These are phyloP conservation scores for Seriola dumerili DNA, from an alignment of 2,113 vertebrate species.

Conservation along the genomic window DNA sequence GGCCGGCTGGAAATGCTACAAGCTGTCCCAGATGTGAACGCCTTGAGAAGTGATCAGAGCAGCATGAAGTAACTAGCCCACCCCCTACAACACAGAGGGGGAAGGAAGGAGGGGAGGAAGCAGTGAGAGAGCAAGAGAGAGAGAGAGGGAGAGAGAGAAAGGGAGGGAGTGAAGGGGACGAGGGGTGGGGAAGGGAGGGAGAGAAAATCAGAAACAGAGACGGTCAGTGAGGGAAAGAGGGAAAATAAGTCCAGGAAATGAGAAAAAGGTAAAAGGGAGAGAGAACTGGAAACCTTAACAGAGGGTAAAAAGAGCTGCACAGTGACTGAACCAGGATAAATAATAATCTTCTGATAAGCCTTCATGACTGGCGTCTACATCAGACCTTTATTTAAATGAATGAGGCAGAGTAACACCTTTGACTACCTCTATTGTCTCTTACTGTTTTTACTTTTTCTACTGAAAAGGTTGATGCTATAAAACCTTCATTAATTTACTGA, in stretches of 20 bases:
- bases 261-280: slow-evolving; percentile 41
- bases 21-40: slow-evolving; percentile 82
- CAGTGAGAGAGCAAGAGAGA: slow-evolving; percentile 13
- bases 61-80: slow-evolving; percentile 69
- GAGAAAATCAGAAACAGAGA: slow-evolving; percentile 73
- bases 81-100: slow-evolving; percentile 60
- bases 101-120: slow-evolving; percentile 21
- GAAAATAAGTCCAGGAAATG: slow-evolving; percentile 73
- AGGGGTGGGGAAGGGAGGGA: slow-evolving; percentile 15
- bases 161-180: slow-evolving; percentile 39
- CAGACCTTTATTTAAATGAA: not conserved
- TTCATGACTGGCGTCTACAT: not conserved
- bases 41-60: slow-evolving; percentile 72
- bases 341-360: not conserved
- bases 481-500: too few species aligned
- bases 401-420: not conserved
- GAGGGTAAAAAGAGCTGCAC: not conserved
- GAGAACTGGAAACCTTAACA: not conserved
- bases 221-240: slow-evolving; percentile 46
- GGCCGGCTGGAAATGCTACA: slow-evolving; percentile 66
- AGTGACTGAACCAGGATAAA: slow-evolving; percentile 19
- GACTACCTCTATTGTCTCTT: too few species aligned
- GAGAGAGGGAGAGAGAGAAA: slow-evolving; percentile 42
- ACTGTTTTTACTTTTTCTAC: not conserved
- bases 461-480: not conserved